A percentile compares a stretch with the other conserved stretches of the same genome.
Conservation (phyloP, 2,113 vertebrate species). For the Dromaius novaehollandiae region DNA sequence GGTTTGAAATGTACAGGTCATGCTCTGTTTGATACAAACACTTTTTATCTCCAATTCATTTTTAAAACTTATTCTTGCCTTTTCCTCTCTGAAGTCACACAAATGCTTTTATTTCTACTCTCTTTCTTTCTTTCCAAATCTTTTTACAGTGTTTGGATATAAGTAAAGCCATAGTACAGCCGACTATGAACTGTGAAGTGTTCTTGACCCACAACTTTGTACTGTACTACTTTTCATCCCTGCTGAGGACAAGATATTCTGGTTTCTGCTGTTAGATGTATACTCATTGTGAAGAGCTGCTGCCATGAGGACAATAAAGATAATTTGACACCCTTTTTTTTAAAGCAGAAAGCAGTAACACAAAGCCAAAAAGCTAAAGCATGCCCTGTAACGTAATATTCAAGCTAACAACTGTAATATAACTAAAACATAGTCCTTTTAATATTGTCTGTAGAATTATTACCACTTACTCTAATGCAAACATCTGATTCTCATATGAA, state of each 20-base stretch:
- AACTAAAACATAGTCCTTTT: background rate
- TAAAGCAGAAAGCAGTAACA: background rate
- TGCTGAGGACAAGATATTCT: background rate
- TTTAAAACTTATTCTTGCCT: background rate
- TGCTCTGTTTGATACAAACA: background rate
- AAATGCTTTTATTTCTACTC: background rate
- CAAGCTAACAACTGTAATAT: background rate
- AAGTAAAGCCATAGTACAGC: background rate
- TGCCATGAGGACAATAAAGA: background rate
- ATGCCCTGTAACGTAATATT: background rate
- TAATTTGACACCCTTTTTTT: background rate
- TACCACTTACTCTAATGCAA: conserved; percentile 35
- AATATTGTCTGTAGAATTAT: background rate
- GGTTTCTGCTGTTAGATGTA: background rate
- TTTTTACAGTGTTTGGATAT: background rate
- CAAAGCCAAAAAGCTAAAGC: background rate
- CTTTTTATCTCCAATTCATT: background rate
- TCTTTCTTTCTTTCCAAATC: background rate
- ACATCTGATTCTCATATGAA: conserved; percentile 2
- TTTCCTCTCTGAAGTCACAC: background rate
- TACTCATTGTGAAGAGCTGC: background rate
- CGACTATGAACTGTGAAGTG: background rate
- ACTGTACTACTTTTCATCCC: background rate
- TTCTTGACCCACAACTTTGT: background rate
- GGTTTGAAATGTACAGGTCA: background rate